These are phyloP conservation scores for Myiozetetes cayanensis DNA, from an alignment of 2,113 vertebrate genomes.

Conservation along the genomic window DNA sequence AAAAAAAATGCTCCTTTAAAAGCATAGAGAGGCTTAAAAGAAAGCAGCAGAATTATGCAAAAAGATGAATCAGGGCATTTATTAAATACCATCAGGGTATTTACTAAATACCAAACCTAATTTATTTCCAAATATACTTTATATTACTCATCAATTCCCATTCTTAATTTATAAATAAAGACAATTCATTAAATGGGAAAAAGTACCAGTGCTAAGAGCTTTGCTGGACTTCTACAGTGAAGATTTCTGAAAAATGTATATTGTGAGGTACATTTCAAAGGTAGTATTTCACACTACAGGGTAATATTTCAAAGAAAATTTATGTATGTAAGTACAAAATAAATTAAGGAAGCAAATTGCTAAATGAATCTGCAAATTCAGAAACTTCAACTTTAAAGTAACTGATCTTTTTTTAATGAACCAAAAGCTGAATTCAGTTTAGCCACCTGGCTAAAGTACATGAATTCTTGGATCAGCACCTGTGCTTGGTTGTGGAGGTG, in stretches of 20 bases:
- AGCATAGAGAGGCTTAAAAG: neutral
- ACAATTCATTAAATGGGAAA: neutral
- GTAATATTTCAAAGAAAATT: neutral
- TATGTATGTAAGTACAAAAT: neutral
- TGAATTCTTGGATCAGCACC: neutral
- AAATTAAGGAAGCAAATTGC: neutral
- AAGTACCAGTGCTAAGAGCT: neutral
- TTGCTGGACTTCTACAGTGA: neutral
- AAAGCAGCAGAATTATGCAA: neutral
- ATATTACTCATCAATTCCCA: neutral
- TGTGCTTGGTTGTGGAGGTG: neutral
- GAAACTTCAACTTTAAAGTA: neutral
- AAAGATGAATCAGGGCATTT: neutral
- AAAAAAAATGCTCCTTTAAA: neutral
- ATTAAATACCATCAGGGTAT: neutral
- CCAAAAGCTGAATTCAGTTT: neutral
- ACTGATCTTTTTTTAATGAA: neutral
- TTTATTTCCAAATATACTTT: neutral
- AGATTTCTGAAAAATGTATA: neutral
- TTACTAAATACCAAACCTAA: neutral
- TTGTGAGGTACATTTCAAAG: neutral
- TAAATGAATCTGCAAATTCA: neutral
- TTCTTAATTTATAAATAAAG: neutral
- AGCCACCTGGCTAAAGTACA: neutral
- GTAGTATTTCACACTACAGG: neutral